Base-by-base conservation (phyloP, 2,888 invertebrate species). In the Stictocephala bisonia region DNA sequence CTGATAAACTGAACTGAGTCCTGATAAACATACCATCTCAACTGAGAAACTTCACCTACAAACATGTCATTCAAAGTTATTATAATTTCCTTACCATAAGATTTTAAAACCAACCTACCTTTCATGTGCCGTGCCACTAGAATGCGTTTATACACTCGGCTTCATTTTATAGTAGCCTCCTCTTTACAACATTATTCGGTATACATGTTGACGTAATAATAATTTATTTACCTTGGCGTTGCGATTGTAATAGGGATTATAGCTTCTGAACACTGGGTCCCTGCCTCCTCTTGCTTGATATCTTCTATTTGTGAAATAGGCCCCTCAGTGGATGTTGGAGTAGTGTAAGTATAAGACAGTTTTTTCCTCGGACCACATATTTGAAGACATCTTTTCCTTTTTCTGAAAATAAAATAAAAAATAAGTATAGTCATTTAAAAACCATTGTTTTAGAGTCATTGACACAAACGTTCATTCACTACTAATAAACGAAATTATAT, bases 31-130 rank as follows among this genome's bases (percentile, higher is more conserved):
- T 44, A 44, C 44, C 44, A 44, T 44, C 44, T 44, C 44, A 44
- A 44, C 44, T 44, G 44, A 44, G 44, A 44, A 44, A 44, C 44
- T 44, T 44, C 44, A 44, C 6, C 44, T 44, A 44, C 44, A 44
- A 44, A 44, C 44, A 44, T 44, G 44, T 44, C 44, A 11, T 44
- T 44, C 44, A 44, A 18, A 44, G 44, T 44, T 44, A 44, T 44
- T 44, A 44, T 44, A 44, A n/a, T 44, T 44, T 44, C 44, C 44
- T 44, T 44, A 44, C 3, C 44, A 20, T 53, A 53, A 2, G 53
- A 53, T 24, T 53, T 53, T 53, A 53, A 26, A 53, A 53, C 53
- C 53, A 53, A 53, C 22, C 26, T 53, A 44, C 44, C 44, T 44
- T 44, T 44, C 3, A 35, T 44, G 44, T 44, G 44, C 44, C 44